Percentiles rank a stretch among this genome's conserved stretches.
phyloP scores from a whole-genome alignment of 2,888 invertebrate genomes.

The Leptothorax acervorum region DNA sequence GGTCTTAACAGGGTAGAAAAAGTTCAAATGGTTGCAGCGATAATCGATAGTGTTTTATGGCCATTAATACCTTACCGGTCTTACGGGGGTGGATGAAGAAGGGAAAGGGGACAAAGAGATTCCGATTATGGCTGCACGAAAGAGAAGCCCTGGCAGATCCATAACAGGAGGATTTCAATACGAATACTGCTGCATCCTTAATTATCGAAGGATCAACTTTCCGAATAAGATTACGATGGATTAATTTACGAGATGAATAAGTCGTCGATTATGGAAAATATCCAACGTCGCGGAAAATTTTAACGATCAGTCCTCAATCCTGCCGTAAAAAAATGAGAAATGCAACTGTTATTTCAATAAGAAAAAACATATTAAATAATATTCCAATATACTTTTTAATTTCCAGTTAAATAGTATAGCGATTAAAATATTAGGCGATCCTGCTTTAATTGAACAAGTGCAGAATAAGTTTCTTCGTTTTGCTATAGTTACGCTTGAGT shows the following conservation, averaged over 20 bases:
- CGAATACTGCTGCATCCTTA: slow-evolving; percentile 22
- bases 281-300: slow-evolving; percentile 3
- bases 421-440: not conserved
- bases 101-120: not conserved
- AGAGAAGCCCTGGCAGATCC: not conserved
- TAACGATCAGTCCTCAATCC: slow-evolving; percentile 1
- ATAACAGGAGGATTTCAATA: slow-evolving; percentile 2
- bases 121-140: slow-evolving; percentile 7
- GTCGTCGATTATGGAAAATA: slow-evolving; percentile 29
- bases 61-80: not conserved
- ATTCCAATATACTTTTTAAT: not conserved
- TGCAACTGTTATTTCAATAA: not conserved
- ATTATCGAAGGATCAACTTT: slow-evolving; percentile 31
- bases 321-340: not conserved
- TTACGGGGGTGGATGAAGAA: not conserved
- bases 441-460: no score
- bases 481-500: not conserved
- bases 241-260: slow-evolving; percentile 28
- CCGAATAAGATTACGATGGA: slow-evolving; percentile 23
- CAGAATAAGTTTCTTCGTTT: no score
- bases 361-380: not conserved
- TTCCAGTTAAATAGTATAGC: not conserved
- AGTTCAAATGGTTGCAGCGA: slow-evolving; percentile 7
- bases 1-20: not conserved
- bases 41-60: slow-evolving; percentile 38